A percentile compares a stretch with the other conserved stretches of the same genome.
Evolutionary conservation across 2,888 invertebrate species (phyloP).

Genomic region (Colletes collaris): DNA sequence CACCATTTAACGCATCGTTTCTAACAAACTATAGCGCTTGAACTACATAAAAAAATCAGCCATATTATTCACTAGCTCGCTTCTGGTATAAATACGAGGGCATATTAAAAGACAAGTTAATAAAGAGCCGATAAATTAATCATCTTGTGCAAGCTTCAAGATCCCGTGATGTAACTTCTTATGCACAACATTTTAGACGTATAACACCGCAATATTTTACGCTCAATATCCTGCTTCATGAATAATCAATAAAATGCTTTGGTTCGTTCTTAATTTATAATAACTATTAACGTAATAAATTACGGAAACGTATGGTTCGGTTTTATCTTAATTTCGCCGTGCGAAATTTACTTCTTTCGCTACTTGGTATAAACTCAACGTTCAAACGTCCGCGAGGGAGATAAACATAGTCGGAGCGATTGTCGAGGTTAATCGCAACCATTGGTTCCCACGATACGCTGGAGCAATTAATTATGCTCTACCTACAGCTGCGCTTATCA

Average conservation of each 20-base stretch:
- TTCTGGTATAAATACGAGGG: background rate
- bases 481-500: background rate
- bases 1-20: slow-evolving; percentile 35
- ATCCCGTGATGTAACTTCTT: background rate
- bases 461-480: background rate
- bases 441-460: slow-evolving; percentile 23
- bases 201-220: background rate
- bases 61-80: background rate
- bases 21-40: slow-evolving; percentile 37
- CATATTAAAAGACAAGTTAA: background rate
- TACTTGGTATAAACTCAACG: no score
- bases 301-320: background rate
- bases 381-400: no score
- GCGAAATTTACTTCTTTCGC: background rate
- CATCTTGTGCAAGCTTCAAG: background rate
- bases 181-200: background rate
- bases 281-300: background rate
- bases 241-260: no score
- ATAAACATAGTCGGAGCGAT: background rate
- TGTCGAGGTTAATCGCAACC: slow-evolving; percentile 3
- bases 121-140: background rate
- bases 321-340: background rate
- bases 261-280: no score
- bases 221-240: no score
- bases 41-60: slow-evolving; percentile 5